Evolutionary conservation across 2,113 vertebrate genomes (phyloP), one percentile per base, ranked within the genome.

Genomic region (Oophaga pumilio): DNA sequence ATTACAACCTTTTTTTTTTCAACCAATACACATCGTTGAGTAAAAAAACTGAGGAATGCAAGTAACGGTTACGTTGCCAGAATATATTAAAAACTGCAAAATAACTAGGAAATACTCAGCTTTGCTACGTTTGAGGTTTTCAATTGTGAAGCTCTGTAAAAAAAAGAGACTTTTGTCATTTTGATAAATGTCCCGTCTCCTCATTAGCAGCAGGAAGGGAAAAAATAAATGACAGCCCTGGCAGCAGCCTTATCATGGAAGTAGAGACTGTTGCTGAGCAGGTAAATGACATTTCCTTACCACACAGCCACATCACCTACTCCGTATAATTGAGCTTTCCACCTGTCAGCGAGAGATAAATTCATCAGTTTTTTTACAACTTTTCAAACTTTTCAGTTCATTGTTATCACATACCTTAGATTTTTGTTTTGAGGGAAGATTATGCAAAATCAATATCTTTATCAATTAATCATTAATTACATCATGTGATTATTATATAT

Each of bases 231-330:
- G 78, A 74, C 56, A 82, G 49, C 68, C 2, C 10, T 53, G 79
- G 53, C 62, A 73, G 78, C 15, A 60, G 9, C 57, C 53, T 50
- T n/a, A 76, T 82, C 53, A 82, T 68, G 26, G 59, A 87, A 68
- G 73, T 52, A 81, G 57, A 22, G 20, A 76, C 11, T 49, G 49
- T 15, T 28, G 11, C 24, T 56, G 28, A 76, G 43, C 86, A 74
- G 85, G 28, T 53, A 77, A 60, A 59, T 87, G 81, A 87, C 69
- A 79, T 82, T 87, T 73, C 33, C 15, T 64, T 26, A n/a, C 64
- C n/a, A 7, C 33, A 77, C 68, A n/a, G 62, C 52, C n/a, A 24
- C 77, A 80, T 28, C 22, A 50, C 50, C 56, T 71, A 14, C 15
- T 64, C 22, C 6, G 13, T 20, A 24, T 82, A 88, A 76, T 66